Conservation (phyloP, 2,797 vertebrate species). For the Miichthys miiuy region DNA sequence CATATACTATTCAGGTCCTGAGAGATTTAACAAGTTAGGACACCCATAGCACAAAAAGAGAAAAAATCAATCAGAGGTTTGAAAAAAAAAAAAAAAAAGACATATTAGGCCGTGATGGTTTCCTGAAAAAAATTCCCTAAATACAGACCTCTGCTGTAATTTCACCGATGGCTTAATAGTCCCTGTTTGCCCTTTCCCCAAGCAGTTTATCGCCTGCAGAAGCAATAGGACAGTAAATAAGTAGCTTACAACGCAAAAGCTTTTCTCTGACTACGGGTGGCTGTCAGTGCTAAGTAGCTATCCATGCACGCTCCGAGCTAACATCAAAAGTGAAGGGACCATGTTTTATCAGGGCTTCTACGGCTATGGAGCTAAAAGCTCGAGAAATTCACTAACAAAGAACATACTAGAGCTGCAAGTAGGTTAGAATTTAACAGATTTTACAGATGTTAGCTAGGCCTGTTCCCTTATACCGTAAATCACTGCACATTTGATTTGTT, state of each 20-base stretch:
- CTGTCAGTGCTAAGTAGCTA: constrained; percentile 80
- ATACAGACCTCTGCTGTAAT: constrained; percentile 59
- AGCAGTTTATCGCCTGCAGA: constrained; percentile 74
- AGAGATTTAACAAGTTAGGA: constrained; percentile 1
- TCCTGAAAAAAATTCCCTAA: constrained; percentile 24
- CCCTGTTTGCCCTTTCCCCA: constrained; percentile 56
- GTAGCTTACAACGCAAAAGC: constrained; percentile 78
- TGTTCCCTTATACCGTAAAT: constrained; percentile 31
- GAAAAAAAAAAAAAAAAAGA: constrained; percentile 9
- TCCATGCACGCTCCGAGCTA: constrained; percentile 65
- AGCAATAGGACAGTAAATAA: constrained; percentile 78
- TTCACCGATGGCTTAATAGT: constrained; percentile 64
- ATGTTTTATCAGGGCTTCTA: constrained; percentile 63
- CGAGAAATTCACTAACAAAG: constrained; percentile 51
- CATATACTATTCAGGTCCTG: neutral
- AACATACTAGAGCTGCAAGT: constrained; percentile 42
- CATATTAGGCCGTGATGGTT: constrained; percentile 13
- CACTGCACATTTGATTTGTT: constrained; percentile 39
- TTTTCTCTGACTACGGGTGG: constrained; percentile 69
- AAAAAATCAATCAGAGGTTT: constrained; percentile 44
- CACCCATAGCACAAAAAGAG: neutral
- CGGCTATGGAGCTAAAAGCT: constrained; percentile 49
- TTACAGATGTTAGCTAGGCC: constrained; percentile 31
- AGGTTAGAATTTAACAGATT: constrained; percentile 50
- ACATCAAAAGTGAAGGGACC: constrained; percentile 74